Base-by-base conservation (phyloP, 2,888 invertebrate genomes). In the Drosophila merina region DNA sequence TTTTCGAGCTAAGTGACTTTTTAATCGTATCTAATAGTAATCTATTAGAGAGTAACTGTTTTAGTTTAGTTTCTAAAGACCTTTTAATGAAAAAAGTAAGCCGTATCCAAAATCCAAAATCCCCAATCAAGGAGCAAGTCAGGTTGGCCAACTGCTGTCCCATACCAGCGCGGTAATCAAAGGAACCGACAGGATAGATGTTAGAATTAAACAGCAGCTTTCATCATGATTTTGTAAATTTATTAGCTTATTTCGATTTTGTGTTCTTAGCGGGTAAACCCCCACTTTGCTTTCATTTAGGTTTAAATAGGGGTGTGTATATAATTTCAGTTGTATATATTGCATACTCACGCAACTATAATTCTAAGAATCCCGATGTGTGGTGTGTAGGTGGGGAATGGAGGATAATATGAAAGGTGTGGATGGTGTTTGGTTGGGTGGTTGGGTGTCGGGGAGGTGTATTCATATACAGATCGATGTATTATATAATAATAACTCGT, bases 401-500 rank as follows among this genome's bases (percentile, higher is more conserved):
- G 6, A 26, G 36, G 38, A 38, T 62, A 57, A 20, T 20, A 20
- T 20, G 38, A n/a, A 5, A 8, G 12, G 40, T 14, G 14, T 3
- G 14, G 20, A n/a, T 36, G n/a, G 4, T 10, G 3, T 9, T 9
- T 4, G 33, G 33, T 9, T 10, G 36, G 36, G 36, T 36, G 36
- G 9, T 33, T 28, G 28, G 28, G 28, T 28, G 28, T 28, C 5
- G 28, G 28, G 28, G 28, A 6, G 28, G 28, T 36, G 12, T 36
- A 36, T 68, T 48, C 69, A 78, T 85, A 55, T 86, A 79, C 84
- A 83, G 63, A 57, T 68, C 77, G 77, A 69, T 64, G 38, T 72
- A 72, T 56, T 81, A 87, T 71, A 81, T 87, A 87, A 87, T 81
- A 81, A 81, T 87, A 81, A 82, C 74, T 85, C 56, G 57, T 82